Percentiles rank a stretch among this genome's conserved stretches.
Evolutionary conservation across 2,797 vertebrate species (phyloP).

Genomic region (Enoplosus armatus): DNA sequence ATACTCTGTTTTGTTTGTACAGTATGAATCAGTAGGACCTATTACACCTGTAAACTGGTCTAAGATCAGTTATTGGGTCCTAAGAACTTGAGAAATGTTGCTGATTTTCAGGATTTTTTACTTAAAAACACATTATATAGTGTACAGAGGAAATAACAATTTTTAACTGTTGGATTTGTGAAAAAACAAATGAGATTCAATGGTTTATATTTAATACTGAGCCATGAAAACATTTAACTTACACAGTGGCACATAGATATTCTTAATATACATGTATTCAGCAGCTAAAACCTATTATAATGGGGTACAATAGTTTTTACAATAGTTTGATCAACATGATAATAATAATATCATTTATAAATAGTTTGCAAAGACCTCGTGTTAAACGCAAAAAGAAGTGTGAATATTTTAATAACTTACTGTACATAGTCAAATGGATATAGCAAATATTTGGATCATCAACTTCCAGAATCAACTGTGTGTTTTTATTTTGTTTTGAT

Average conservation of each 20-base stretch:
- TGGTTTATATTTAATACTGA: constrained; percentile 16
- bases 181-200: not conserved
- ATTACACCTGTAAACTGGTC: constrained; percentile 17
- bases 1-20: not conserved
- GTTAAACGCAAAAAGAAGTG: constrained; percentile 11
- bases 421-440: constrained; percentile 30
- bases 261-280: not conserved
- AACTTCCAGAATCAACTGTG: constrained; percentile 15
- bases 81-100: constrained; percentile 4
- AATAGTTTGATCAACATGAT: constrained; percentile 2
- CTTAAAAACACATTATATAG: not conserved
- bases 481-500: constrained; percentile 27
- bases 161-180: not conserved
- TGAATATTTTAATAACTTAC: constrained; percentile 35
- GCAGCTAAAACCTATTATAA: constrained; percentile 1
- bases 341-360: not conserved
- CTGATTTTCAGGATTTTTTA: not conserved
- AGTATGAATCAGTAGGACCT: not conserved
- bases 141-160: not conserved
- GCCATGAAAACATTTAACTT: not conserved
- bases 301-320: not conserved
- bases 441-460: constrained; percentile 1
- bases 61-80: constrained; percentile 3
- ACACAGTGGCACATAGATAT: not conserved
- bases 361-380: not conserved